Evolutionary conservation across 2,888 invertebrate species (phyloP).

Genomic region (Tetragonula carbonaria): DNA sequence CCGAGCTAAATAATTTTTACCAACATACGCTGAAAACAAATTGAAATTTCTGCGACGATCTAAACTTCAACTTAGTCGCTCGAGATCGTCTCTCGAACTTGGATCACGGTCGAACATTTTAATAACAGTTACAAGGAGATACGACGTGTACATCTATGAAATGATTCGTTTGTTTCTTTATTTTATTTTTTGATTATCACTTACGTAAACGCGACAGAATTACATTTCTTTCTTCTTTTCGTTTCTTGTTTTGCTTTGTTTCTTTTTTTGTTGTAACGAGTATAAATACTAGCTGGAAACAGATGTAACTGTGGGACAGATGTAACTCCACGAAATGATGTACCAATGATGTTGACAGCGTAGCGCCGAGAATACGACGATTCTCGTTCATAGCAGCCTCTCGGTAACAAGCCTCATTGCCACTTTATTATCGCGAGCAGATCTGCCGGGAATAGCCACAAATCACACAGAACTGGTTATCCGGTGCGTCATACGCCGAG

Average conservation of each 20-base stretch:
- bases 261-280: background rate
- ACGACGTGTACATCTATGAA: background rate
- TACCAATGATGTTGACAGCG: slow-evolving; percentile 78
- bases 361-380: slow-evolving; percentile 65
- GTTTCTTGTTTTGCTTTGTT: background rate
- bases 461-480: slow-evolving; percentile 82
- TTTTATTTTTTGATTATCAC: background rate
- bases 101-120: background rate
- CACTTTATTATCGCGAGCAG: slow-evolving; percentile 82
- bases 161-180: too few relatives aligned
- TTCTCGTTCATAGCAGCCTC: slow-evolving; percentile 74
- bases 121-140: background rate
- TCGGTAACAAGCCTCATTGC: slow-evolving; percentile 83
- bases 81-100: background rate
- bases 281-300: slow-evolving; percentile 1
- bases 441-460: slow-evolving; percentile 81
- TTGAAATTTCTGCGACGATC: background rate
- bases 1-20: background rate
- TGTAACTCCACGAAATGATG: slow-evolving; percentile 53
- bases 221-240: background rate
- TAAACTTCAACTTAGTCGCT: background rate
- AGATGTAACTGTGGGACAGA: background rate
- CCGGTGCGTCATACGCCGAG: slow-evolving; percentile 71
- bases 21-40: background rate
- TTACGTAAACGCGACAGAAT: background rate